Evolutionary conservation across 2,888 invertebrate genomes (phyloP), one percentile per base, ranked within the genome.

Genomic region (Luffia ferchaultella): DNA sequence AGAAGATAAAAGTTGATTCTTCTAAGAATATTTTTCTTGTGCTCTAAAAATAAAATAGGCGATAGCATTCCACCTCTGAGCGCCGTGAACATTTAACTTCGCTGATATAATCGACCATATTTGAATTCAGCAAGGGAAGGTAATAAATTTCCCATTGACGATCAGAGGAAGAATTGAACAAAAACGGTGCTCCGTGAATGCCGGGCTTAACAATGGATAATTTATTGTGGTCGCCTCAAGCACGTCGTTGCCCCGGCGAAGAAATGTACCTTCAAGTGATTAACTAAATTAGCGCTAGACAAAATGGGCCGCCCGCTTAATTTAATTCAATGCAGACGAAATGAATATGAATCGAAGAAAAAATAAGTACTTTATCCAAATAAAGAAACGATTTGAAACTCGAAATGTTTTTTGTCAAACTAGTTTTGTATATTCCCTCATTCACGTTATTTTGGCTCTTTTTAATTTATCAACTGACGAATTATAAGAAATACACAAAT

Each of bases 131-230:
- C 66, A 67, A 69, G 67, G 68, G 64, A 16, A 63, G 67, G 77
- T 71, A 73, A 82, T 82, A 80, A 80, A 80, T 82, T 80, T 73
- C 61, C 76, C 70, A 77, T 79, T 79, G 78, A 80, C 74, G 74
- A 76, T 70, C 69, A 76, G 72, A 70, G 75, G 73, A 77, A 77
- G 80, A 79, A 79, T 77, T 75, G 80, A 79, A 83, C 80, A 80
- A 79, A 82, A 83, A 77, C 76, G 73, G 68, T 65, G 73, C 74
- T 71, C 74, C 74, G 75, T 74, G 74, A 73, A 79, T 75, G 75
- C 71, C 68, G 61, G 63, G 63, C 65, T 68, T 50, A 72, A 79
- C 78, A 82, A 79, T 79, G 70, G 80, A 73, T 76, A 79, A 80
- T 80, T 80, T 79, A 82, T 83, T 70, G 78, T 70, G 72, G 73